Conservation (phyloP, 2,113 vertebrate genomes). For the Spea multiplicata region DNA sequence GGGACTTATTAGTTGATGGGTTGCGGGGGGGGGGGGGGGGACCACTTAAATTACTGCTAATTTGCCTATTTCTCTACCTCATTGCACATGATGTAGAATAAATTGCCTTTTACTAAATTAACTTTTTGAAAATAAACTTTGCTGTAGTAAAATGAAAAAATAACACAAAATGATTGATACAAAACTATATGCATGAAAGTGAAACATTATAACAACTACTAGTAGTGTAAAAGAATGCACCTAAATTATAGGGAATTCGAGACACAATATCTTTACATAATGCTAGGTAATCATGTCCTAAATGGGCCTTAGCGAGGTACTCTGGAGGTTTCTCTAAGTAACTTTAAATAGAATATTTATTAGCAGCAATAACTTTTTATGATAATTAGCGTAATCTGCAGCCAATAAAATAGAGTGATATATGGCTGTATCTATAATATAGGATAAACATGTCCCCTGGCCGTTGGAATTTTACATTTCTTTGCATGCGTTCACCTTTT, state of each 20-base stretch:
- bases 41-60: no score
- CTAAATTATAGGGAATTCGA: slow-evolving; percentile 51
- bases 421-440: slow-evolving; percentile 69
- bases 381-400: slow-evolving; percentile 77
- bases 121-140: no score
- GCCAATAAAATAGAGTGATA: slow-evolving; percentile 73
- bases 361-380: slow-evolving; percentile 77
- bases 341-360: slow-evolving; percentile 82
- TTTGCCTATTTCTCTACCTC: no score
- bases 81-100: no score
- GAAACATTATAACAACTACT: slow-evolving; percentile 22
- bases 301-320: slow-evolving; percentile 66
- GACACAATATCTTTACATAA: slow-evolving; percentile 65
- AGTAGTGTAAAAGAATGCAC: slow-evolving; percentile 62
- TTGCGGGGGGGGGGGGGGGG: no score
- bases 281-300: slow-evolving; percentile 64
- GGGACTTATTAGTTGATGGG: no score
- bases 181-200: no score
- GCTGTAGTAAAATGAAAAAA: no score
- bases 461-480: slow-evolving; percentile 57
- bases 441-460: slow-evolving; percentile 63
- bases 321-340: slow-evolving; percentile 76
- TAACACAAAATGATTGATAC: no score
- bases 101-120: no score
- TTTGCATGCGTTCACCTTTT: slow-evolving; percentile 51